Base-by-base conservation (phyloP, 2,113 vertebrate genomes). In the Boulengerochromis microlepis region DNA sequence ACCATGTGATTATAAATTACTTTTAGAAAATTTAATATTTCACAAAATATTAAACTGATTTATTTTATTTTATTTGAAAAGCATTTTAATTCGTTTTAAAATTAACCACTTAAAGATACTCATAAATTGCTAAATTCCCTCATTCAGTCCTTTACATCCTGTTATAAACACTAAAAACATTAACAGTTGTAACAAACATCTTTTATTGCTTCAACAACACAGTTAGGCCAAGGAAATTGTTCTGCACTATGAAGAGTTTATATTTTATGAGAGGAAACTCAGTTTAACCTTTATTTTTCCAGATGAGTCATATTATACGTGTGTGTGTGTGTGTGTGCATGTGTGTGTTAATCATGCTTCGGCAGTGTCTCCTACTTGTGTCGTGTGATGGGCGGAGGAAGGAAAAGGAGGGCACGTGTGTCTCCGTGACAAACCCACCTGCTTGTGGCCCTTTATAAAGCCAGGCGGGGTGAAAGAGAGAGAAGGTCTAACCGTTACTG, bases 401-500 rank as follows among this genome's bases (percentile, higher is more conserved):
- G 57, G 83, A 35, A 92, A 89, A 93, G 92, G 91, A 91, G 95
- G 89, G 91, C 91, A 71, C 85, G 86, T 88, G 94, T 88, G 94
- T 94, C 94, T 93, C 94, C 94, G 94, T 90, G 88, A 92, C 81
- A 94, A 78, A 97, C 97, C 96, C 97, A 97, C 97, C 97, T 97
- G 96, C 94, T 94, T 92, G 93, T 92, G 94, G 95, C 95, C 95
- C 97, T 97, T 96, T 96, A 95, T 92, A 95, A 95, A 95, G 95
- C 93, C 94, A 92, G 95, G 95, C 92, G 90, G 89, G 94, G 93
- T 94, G 93, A 93, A 93, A 95, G 94, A 96, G 95, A 97, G 92
- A 97, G 96, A 96, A 96, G 96, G 94, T 94, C 96, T 96, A 92
- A 95, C 95, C 87, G 96, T 97, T 97, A 97, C 95, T 97, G 87